Conservation (phyloP, 1,140 invertebrate species). For the Cecropterus lyciades region DNA sequence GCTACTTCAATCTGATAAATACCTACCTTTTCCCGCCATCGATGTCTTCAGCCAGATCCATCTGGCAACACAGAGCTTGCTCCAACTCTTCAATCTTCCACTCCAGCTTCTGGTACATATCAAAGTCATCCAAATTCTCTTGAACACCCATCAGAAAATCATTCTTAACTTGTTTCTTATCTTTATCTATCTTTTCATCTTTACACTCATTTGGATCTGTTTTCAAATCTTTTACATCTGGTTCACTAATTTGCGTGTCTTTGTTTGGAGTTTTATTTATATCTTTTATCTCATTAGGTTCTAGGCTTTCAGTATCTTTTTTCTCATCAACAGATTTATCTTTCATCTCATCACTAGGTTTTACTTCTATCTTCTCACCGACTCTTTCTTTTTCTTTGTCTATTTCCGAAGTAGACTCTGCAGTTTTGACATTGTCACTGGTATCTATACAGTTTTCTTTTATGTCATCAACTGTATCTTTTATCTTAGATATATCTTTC, state of each 20-base stretch:
- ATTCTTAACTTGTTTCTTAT: constrained; percentile 11
- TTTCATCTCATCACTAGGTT: neutral
- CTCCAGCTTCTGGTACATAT: constrained; percentile 72
- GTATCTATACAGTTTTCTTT: constrained; percentile 4
- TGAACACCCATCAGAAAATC: constrained; percentile 38
- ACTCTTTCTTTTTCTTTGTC: neutral
- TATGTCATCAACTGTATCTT: neutral
- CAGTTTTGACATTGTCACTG: no score
- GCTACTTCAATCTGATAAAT: no score
- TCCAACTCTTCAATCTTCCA: constrained; percentile 75
- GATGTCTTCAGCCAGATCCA: constrained; percentile 77
- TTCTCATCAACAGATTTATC: no score
- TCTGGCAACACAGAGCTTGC: constrained; percentile 64
- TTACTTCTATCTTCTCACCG: constrained; percentile 10
- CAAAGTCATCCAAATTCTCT: constrained; percentile 69
- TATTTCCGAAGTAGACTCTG: neutral
- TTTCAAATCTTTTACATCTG: no score
- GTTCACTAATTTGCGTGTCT: neutral
- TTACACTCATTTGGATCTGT: neutral
- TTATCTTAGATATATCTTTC: neutral
- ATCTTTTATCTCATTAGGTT: no score
- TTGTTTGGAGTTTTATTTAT: no score
- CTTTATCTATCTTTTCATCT: constrained; percentile 11
- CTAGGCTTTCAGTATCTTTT: no score
- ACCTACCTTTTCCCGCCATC: constrained; percentile 70